Base-by-base conservation (phyloP, 2,888 invertebrate species). In the Philhelius pedissequus region DNA sequence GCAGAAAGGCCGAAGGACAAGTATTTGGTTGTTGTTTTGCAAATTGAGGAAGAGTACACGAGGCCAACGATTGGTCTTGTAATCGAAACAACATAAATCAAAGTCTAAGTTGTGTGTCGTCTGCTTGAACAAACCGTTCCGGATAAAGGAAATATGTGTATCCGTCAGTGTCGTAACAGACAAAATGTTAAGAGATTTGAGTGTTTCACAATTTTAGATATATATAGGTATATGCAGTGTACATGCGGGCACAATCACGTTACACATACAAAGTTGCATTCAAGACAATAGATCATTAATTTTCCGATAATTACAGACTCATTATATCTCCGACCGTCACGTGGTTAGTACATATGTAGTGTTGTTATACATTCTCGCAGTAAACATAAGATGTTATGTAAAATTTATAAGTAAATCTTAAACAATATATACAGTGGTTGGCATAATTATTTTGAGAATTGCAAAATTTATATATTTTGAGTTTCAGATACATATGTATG, bases 1-100 rank as follows among this genome's bases (percentile, higher is more conserved):
- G 45, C 20, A 13, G 11, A 3, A 3, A 35, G 20, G 7, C 35
- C 7, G 15, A 52, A 20, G 32, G 9, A 13, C 32, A 56, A 56
- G 30, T 48, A 25, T 52, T 52, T 40, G 64, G 73, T 56, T 69
- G 62, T 77, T 77, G 73, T 79, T 78, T 74, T 40, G 71, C 58
- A 75, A 79, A 83, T 79, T 70, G 64, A 78, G 52, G 78, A 70
- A 74, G 78, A 83, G 83, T 74, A 74, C 70, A 74, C 15, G 18
- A 30, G 62, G 79, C 58, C 22, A 60, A 35, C 76, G 71, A 80
- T 80, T 80, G 84, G 70, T 66, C 71, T 70, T 84, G 84, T 80
- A 84, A 84, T 84, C 80, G 84, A 84, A 84, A 71, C 40, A 73
- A 80, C 84, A 84, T 84, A 84, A 84, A 84, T 84, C 84, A 84